Conservation (phyloP, 1,140 invertebrate genomes). For the Drosophila lini region DNA sequence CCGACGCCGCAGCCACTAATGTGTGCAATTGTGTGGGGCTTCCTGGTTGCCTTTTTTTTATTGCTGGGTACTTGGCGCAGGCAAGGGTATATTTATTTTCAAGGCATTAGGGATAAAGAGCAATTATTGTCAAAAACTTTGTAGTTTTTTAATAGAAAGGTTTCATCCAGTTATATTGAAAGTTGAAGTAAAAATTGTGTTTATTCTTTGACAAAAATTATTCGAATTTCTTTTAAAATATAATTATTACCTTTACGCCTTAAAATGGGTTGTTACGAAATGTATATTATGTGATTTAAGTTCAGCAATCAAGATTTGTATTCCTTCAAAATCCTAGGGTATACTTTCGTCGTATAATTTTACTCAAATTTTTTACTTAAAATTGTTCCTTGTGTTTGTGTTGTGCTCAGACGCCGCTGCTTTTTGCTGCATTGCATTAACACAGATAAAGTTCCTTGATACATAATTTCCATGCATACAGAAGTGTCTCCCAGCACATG, state of each 20-base stretch:
- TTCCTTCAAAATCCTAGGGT: background rate
- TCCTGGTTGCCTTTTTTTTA: slow-evolving; percentile 9
- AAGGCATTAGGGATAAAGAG: background rate
- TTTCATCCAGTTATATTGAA: background rate
- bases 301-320: background rate
- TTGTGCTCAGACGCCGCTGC: slow-evolving; percentile 45
- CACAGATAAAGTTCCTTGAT: slow-evolving; percentile 83
- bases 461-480: slow-evolving; percentile 79
- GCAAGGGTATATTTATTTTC: background rate
- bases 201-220: background rate
- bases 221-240: background rate
- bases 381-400: slow-evolving; percentile 39
- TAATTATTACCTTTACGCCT: background rate
- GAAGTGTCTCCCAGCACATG: slow-evolving; percentile 70
- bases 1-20: slow-evolving; percentile 39
- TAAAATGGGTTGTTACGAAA: background rate
- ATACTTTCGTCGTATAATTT: background rate
- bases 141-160: no score
- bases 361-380: background rate
- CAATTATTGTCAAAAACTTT: background rate
- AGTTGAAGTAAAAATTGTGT: background rate
- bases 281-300: background rate
- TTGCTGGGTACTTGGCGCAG: background rate
- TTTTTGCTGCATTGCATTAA: slow-evolving; percentile 82
- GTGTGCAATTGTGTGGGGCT: slow-evolving; percentile 66